These are phyloP conservation scores for Tretioscincus oriximinensis DNA, from an alignment of 2,113 vertebrate genomes.

Conservation along the genomic window DNA sequence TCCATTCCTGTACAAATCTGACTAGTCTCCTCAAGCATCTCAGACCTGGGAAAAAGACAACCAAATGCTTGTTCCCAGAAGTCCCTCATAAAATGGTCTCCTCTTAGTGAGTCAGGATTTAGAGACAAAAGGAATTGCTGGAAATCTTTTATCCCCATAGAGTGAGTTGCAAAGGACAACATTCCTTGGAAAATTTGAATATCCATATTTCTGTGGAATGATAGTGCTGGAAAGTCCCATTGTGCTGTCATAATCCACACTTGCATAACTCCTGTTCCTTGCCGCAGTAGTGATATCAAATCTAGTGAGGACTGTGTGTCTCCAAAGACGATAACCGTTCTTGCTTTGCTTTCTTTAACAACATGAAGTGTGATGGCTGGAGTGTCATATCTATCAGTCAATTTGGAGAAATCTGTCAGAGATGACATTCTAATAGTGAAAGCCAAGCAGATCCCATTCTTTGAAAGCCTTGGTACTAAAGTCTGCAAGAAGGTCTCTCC, in stretches of 20 bases:
- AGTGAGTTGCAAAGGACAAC: slow-evolving; percentile 14
- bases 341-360: background rate
- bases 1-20: background rate
- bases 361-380: background rate
- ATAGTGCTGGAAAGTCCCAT: background rate
- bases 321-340: background rate
- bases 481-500: slow-evolving; percentile 4
- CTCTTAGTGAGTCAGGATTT: background rate
- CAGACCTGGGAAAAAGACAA: background rate
- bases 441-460: background rate
- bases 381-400: background rate
- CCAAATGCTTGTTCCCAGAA: background rate
- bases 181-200: background rate
- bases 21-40: background rate
- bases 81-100: slow-evolving; percentile 2
- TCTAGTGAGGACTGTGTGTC: background rate
- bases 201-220: background rate
- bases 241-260: background rate
- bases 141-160: slow-evolving; percentile 5
- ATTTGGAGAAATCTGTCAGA: background rate
- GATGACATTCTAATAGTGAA: slow-evolving; percentile 4
- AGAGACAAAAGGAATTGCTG: slow-evolving; percentile 3
- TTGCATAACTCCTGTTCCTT: background rate
- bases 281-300: background rate
- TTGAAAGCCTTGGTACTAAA: background rate